Conservation (phyloP, 1,140 invertebrate genomes). For the Zaprionus ghesquierei region DNA sequence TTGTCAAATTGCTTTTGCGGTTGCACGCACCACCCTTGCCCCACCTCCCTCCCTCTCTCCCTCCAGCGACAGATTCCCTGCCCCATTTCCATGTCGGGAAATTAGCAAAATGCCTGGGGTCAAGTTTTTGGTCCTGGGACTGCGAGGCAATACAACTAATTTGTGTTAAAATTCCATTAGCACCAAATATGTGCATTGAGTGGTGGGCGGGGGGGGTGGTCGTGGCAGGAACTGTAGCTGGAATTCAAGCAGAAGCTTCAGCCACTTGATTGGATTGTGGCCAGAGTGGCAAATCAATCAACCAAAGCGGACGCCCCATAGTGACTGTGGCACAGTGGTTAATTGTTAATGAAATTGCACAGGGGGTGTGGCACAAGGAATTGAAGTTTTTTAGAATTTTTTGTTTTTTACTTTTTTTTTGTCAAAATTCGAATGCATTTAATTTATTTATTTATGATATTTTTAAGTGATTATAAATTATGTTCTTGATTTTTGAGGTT, state of each 20-base stretch:
- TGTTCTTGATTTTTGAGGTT: no score
- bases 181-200: conserved; percentile 22
- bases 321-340: background rate
- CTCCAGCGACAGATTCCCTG: background rate
- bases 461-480: no score
- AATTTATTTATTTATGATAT: no score
- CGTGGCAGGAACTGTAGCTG: background rate
- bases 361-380: no score
- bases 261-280: background rate
- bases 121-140: conserved; percentile 43
- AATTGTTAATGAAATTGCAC: background rate
- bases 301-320: background rate
- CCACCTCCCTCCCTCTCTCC: background rate
- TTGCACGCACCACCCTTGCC: background rate
- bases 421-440: no score
- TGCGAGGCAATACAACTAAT: conserved; percentile 67
- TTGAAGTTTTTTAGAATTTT: background rate
- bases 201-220: background rate
- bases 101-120: conserved; percentile 27
- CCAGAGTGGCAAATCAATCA: background rate
- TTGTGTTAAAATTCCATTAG: conserved; percentile 74
- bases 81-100: background rate
- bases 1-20: conserved; percentile 38
- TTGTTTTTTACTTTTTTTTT: background rate
- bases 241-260: background rate